phyloP scores from a whole-genome alignment of 2,797 vertebrate species.

The Distichodus sexfasciatus region DNA sequence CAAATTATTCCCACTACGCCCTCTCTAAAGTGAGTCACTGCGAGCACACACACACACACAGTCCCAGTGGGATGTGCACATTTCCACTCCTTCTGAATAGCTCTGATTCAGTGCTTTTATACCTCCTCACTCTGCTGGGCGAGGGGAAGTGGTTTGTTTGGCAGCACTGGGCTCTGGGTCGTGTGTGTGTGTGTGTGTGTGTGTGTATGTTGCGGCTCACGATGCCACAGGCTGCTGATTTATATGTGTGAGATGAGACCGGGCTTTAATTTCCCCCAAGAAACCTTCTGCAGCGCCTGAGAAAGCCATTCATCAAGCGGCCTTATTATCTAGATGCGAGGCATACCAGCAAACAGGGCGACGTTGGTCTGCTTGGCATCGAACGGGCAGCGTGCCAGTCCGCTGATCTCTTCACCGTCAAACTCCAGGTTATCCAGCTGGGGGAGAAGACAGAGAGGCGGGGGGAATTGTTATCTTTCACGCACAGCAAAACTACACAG shows the following conservation, averaged over 20 bases:
- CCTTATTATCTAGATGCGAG: slow-evolving; percentile 53
- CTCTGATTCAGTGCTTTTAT: neutral
- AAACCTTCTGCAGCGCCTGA: slow-evolving; percentile 51
- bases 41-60: slow-evolving; percentile 29
- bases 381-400: slow-evolving; percentile 97
- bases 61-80: slow-evolving; percentile 8
- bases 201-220: slow-evolving; percentile 18
- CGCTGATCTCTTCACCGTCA: slow-evolving; percentile 98
- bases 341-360: slow-evolving; percentile 95
- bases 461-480: neutral
- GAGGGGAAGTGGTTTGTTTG: neutral
- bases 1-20: no score
- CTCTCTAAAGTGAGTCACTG: no score
- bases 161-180: slow-evolving; percentile 29
- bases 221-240: no score
- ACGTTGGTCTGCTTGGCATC: slow-evolving; percentile 99
- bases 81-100: neutral
- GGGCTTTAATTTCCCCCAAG: slow-evolving; percentile 24
- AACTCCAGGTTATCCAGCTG: slow-evolving; percentile 98
- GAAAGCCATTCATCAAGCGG: slow-evolving; percentile 67
- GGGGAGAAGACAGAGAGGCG: slow-evolving; percentile 60
- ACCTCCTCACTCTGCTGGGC: neutral
- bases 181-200: slow-evolving; percentile 10
- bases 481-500: no score
- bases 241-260: slow-evolving; percentile 45